phyloP scores from a whole-genome alignment of 37 sponge, comb jelly and placozoan species.

The Oopsacas minuta region DNA sequence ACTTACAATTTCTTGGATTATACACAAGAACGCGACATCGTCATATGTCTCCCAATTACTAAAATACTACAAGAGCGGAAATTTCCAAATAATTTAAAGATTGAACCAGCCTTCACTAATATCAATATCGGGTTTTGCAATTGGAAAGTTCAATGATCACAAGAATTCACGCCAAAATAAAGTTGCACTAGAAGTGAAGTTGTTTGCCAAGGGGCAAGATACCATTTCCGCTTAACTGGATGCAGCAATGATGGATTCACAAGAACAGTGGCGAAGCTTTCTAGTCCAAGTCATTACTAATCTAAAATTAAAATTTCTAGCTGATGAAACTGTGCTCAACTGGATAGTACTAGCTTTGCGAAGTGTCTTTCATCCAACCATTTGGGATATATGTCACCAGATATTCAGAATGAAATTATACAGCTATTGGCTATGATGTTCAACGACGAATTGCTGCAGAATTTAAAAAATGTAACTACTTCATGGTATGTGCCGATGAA shows the following conservation, averaged over 20 bases:
- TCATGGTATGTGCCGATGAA: background rate
- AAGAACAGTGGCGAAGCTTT: background rate
- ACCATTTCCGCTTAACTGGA: background rate
- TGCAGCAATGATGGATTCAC: conserved; percentile 15
- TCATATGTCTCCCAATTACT: background rate
- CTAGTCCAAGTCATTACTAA: background rate
- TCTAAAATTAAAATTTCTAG: background rate
- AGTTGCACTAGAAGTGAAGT: background rate
- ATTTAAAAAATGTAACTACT: background rate
- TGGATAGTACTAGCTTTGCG: background rate
- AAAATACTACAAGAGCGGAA: background rate
- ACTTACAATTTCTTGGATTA: background rate
- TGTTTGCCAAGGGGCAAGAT: background rate
- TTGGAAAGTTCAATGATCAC: background rate
- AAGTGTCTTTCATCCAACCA: conserved; percentile 14
- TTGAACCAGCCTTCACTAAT: background rate
- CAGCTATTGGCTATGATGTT: conserved; percentile 16
- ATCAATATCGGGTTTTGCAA: background rate
- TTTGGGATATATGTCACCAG: conserved; percentile 14
- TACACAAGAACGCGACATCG: background rate
- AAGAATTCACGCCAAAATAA: background rate
- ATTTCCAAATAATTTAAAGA: background rate
- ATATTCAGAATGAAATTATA: conserved; percentile 14
- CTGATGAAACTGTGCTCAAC: conserved; percentile 15
- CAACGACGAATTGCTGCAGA: conserved; percentile 8